Conservation (phyloP, 2,113 vertebrate genomes). For the Peucedramus taeniatus region DNA sequence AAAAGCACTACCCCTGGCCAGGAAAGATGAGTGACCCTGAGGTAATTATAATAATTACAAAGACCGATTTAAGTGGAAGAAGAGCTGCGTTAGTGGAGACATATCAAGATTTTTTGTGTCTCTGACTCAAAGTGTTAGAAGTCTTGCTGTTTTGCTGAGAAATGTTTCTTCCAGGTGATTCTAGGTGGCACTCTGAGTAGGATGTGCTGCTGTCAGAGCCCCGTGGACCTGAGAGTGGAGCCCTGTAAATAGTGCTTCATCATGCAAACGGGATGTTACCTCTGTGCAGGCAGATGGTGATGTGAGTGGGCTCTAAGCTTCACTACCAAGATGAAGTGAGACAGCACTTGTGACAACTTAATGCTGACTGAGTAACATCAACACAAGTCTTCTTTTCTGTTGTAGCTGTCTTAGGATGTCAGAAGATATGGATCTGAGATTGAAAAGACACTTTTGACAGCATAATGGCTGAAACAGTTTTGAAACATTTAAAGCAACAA, state of each 20-base stretch:
- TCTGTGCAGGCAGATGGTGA: constrained; percentile 41
- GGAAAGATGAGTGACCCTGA: neutral
- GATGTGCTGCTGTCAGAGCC: neutral
- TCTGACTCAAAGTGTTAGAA: neutral
- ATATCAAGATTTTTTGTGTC: neutral
- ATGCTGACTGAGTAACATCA: constrained; percentile 35
- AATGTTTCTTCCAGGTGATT: neutral
- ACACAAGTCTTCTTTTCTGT: constrained; percentile 16
- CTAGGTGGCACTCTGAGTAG: neutral
- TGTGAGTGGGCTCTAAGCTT: constrained; percentile 5
- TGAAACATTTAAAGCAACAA: constrained; percentile 63
- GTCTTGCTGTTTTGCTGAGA: neutral
- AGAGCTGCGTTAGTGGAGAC: neutral
- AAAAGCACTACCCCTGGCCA: neutral
- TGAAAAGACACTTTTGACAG: constrained; percentile 56
- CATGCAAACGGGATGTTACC: constrained; percentile 33
- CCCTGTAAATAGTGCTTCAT: constrained; percentile 40
- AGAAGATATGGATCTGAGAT: constrained; percentile 35
- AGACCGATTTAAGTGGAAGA: neutral
- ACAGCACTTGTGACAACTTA: constrained; percentile 44
- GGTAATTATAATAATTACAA: neutral
- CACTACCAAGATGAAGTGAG: neutral
- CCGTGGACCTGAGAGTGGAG: neutral
- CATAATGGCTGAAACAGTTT: constrained; percentile 62
- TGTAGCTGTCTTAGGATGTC: constrained; percentile 45